Base-by-base conservation (phyloP, 2,888 invertebrate genomes). In the Selenia dentaria region DNA sequence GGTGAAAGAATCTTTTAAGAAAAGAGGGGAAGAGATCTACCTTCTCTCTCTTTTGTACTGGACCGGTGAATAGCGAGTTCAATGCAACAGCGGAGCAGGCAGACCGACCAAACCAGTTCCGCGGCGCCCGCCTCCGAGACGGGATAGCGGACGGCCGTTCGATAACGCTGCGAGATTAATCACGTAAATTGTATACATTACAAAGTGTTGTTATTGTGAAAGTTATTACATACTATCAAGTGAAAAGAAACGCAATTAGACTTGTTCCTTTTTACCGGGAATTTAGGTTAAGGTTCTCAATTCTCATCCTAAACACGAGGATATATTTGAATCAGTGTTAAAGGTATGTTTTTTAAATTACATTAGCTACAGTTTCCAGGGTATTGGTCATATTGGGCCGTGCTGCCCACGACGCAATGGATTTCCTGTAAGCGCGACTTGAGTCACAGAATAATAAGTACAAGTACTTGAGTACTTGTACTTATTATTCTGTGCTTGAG, bases 41-140 rank as follows among this genome's bases (percentile, higher is more conserved):
- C 13, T 3, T 45, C 25, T 45, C 45, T 35, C 18, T 45, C 45
- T n/a, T 31, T 45, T 35, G 26, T 22, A 22, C 8, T 22, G 20
- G 49, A 38, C 8, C 42, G 34, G 32, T 27, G 34, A 40, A 36
- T 34, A 29, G 11, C 6, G 35, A 39, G 44, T 40, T 39, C 39
- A 50, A 42, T 57, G 56, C 56, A 54, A 37, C 40, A n/a, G n/a
- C n/a, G n/a, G n/a, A n/a, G n/a, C n/a, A 35, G 37, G 2, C 22
- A 26, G 14, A 16, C 40, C 26, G 40, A 49, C 54, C 51, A 54
- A 66, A 67, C 65, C 62, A 68, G 67, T 68, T 64, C 54, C 45
- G 45, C 25, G 42, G 55, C 50, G 57, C 53, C 55, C 57, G 57
- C 51, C 59, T 28, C 26, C 45, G 51, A 51, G 54, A 55, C 54